Evolutionary conservation across 1,140 invertebrate species (phyloP), one percentile per base, ranked within the genome.

Genomic region (Pogonomyrmex californicus): DNA sequence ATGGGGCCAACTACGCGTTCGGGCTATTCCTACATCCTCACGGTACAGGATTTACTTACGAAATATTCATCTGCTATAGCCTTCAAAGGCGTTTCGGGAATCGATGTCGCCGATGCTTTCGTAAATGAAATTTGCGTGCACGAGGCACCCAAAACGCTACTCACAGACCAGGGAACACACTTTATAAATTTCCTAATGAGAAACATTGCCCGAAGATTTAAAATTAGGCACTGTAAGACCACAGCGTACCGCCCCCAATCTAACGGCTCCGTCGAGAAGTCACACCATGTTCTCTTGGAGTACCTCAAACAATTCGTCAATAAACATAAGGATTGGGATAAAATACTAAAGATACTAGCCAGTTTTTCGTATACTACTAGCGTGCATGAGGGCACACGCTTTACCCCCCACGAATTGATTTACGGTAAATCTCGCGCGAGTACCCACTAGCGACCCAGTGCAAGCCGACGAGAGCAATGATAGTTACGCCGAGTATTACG

Each of bases 271-370:
- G 4, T 93, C 3, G 91, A 93, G 76, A 56, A 90, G 6, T 76
- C 73, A 0, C 88, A 92, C 76, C 66, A 85, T 38, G 88, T 90
- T 0, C 47, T 93, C 17, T 62, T 17, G 4, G 87, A 91, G 36
- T 93, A 90, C 66, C 79, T 92, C 47, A 89, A 85, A 76, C 78
- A 89, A 65, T 44, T n/a, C n/a, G n/a, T n/a, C n/a, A n/a, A n/a
- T n/a, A n/a, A n/a, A n/a, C n/a, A n/a, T n/a, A n/a, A n/a, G n/a
- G n/a, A n/a, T n/a, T n/a, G n/a, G n/a, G n/a, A n/a, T n/a, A n/a
- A n/a, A n/a, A n/a, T n/a, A n/a, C n/a, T n/a, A n/a, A n/a, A n/a
- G n/a, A n/a, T n/a, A n/a, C n/a, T n/a, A n/a, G n/a, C n/a, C n/a
- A n/a, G n/a, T n/a, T n/a, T n/a, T n/a, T n/a, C n/a, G n/a, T n/a